Conservation (phyloP, 2,113 vertebrate species). For the Forbesichthys papilliferus region DNA sequence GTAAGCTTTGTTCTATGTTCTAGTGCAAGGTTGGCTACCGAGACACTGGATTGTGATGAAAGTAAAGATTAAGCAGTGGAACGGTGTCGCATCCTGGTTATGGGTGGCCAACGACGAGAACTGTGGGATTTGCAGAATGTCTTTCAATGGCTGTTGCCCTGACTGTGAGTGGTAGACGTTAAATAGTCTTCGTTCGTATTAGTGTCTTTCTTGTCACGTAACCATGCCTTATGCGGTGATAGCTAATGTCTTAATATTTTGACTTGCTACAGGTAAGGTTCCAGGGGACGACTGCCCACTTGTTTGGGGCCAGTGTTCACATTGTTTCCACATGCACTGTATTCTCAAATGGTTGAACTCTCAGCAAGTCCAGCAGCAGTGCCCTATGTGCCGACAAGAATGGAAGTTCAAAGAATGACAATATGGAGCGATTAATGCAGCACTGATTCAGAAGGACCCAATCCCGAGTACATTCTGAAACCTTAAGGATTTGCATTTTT, state of each 20-base stretch:
- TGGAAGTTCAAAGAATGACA: slow-evolving; percentile 96
- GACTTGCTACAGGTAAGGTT: slow-evolving; percentile 84
- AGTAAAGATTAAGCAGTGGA: slow-evolving; percentile 91
- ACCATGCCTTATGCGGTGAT: neutral
- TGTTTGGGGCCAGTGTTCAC: slow-evolving; percentile 97
- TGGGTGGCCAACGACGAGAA: slow-evolving; percentile 98
- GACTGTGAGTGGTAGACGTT: slow-evolving; percentile 83
- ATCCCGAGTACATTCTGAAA: too few relatives aligned
- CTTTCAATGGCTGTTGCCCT: slow-evolving; percentile 95
- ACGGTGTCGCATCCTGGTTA: slow-evolving; percentile 91
- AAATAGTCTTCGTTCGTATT: too few relatives aligned
- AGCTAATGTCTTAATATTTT: neutral
- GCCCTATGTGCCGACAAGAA: slow-evolving; percentile 97
- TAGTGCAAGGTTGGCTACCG: too few relatives aligned
- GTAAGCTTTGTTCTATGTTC: too few relatives aligned
- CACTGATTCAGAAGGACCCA: neutral
- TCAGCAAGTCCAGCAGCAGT: slow-evolving; percentile 97
- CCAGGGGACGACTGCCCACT: slow-evolving; percentile 95
- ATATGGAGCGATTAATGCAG: neutral
- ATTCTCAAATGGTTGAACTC: slow-evolving; percentile 98
- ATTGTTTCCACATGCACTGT: slow-evolving; percentile 99
- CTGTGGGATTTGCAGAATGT: slow-evolving; percentile 95
- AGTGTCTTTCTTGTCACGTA: neutral
- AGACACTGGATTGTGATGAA: slow-evolving; percentile 73
- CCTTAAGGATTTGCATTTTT: too few relatives aligned